Evolutionary conservation across 1,140 invertebrate species (phyloP).

Genomic region (Drosophila varians): DNA sequence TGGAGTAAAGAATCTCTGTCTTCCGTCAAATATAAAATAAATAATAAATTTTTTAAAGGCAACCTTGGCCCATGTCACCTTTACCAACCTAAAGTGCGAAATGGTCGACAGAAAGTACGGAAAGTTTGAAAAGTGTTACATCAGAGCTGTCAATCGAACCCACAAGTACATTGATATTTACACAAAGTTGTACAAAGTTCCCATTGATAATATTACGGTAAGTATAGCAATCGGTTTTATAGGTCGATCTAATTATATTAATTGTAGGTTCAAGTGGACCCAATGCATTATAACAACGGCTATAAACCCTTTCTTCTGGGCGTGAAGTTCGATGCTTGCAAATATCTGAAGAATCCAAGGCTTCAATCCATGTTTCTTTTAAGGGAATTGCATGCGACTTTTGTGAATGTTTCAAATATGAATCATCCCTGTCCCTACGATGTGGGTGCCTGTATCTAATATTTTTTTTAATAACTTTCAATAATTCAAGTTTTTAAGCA

Average conservation of each 20-base stretch:
- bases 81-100: conserved; percentile 40
- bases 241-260: neutral
- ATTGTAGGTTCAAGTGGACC: conserved; percentile 3
- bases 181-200: neutral
- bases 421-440: conserved; percentile 36
- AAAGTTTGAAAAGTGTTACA: conserved; percentile 19
- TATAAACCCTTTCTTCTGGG: conserved; percentile 20
- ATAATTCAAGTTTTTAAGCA: conserved; percentile 12
- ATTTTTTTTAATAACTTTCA: neutral
- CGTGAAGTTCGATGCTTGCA: conserved; percentile 27
- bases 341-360: conserved; percentile 3
- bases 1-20: neutral
- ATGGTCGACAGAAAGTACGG: conserved; percentile 2
- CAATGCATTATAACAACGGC: conserved; percentile 13
- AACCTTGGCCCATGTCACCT: conserved; percentile 2
- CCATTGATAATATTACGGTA: conserved; percentile 19
- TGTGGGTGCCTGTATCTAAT: conserved; percentile 9
- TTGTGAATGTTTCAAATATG: conserved; percentile 11
- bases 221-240: neutral
- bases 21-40: neutral
- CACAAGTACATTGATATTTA: conserved; percentile 42
- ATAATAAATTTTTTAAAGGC: neutral
- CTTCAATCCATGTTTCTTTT: neutral
- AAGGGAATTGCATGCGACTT: neutral
- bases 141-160: conserved; percentile 47